Evolutionary conservation across 2,888 invertebrate species (phyloP), one percentile per base, ranked within the genome.

Genomic region (Heliconius sara): DNA sequence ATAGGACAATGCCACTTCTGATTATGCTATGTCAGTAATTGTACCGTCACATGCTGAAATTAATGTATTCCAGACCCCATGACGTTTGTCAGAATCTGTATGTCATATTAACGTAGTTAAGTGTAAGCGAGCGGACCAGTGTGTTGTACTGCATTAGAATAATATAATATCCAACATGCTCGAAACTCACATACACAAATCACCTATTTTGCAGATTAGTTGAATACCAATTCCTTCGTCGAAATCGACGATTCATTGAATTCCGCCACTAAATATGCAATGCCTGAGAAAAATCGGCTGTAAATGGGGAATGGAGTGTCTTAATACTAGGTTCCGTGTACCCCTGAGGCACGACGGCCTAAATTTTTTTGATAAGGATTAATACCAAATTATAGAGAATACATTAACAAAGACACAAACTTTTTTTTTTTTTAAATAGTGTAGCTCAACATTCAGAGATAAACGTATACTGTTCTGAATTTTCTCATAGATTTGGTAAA

Each of bases 51-150:
- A 13, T 25, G 43, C 22, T 68, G 13, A 43, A 68, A 25, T 25
- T 12, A 22, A 68, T 39, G 39, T 34, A 39, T 43, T 68, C 68
- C 68, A 43, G 43, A 34, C 39, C 68, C 39, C 16, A 25, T 43
- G 39, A 39, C 34, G 43, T 13, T n/a, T 68, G 68, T 43, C 68
- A 43, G 68, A 13, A 43, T 5, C n/a, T 43, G 39, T 68, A 68
- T 68, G 16, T 68, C 34, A 68, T 13, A 34, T n/a, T n/a, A 68
- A 68, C 13, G 22, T n/a, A 68, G 68, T 68, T 68, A 68, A 43
- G 16, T 43, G 68, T 68, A 43, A 43, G 39, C 68, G 68, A 68
- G 68, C 43, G 68, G 39, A 68, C 39, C 68, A 43, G 39, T 7
- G 39, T 68, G 68, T 39, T 43, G 43, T 68, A 68, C 6, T 68